A percentile compares a stretch with the other conserved stretches of the same genome.
Evolutionary conservation across 2,113 vertebrate genomes (phyloP).

Genomic region (Percina caprodes): DNA sequence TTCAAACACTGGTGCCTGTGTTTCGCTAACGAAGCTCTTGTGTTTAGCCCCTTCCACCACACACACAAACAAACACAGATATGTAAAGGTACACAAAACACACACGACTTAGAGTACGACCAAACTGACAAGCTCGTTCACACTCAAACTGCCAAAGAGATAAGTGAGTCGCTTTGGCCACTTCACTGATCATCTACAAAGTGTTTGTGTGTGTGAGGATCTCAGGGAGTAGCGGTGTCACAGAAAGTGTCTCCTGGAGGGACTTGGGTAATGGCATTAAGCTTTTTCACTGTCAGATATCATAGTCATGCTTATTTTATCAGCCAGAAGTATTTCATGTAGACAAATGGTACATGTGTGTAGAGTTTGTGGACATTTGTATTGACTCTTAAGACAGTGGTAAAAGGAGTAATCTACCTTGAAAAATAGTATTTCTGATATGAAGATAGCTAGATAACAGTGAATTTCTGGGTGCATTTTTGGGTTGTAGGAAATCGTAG

Average conservation of each 20-base stretch:
- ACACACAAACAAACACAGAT: conserved; percentile 12
- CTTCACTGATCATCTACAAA: conserved; percentile 28
- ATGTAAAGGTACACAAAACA: conserved; percentile 20
- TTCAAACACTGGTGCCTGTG: conserved; percentile 65
- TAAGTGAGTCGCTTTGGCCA: conserved; percentile 33
- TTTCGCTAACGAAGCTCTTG: conserved; percentile 54
- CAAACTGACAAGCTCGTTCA: conserved; percentile 41
- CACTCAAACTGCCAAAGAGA: conserved; percentile 40
- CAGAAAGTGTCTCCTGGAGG: conserved; percentile 15
- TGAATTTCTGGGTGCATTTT: background rate
- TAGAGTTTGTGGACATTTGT: conserved; percentile 7
- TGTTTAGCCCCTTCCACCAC: conserved; percentile 7
- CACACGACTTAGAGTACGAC: conserved; percentile 10
- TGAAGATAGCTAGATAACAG: background rate
- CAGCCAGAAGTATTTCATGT: background rate
- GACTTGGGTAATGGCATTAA: background rate
- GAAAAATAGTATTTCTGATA: background rate
- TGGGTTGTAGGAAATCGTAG: background rate
- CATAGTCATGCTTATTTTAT: background rate
- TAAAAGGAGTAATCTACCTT: background rate
- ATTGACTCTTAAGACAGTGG: background rate
- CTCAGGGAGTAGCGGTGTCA: conserved; percentile 24
- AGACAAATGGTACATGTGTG: background rate
- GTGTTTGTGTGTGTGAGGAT: conserved; percentile 34
- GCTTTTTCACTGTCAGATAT: conserved; percentile 8